Evolutionary conservation across 1,140 invertebrate species (phyloP).

Genomic region (Leptinotarsa texana): DNA sequence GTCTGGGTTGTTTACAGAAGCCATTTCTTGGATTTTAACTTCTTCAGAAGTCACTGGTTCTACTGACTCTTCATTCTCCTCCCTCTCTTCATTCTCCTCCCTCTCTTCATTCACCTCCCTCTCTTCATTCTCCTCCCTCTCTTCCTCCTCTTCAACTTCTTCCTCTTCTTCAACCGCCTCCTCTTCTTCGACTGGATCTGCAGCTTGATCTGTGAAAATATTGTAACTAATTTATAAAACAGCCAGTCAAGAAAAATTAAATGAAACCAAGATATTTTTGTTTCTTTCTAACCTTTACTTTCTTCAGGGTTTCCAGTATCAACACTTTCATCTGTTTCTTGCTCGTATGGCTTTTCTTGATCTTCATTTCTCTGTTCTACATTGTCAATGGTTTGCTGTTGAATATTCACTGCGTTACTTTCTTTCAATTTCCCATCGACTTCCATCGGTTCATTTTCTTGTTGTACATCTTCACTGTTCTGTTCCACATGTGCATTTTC

Average conservation of each 20-base stretch:
- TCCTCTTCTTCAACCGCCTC: not conserved
- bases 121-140: constrained; percentile 17
- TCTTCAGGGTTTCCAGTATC: not conserved
- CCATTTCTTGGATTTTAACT: constrained; percentile 62
- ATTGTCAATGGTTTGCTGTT: constrained; percentile 9
- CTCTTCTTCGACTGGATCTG: not conserved
- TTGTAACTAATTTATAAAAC: too few species aligned
- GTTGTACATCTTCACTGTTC: not conserved
- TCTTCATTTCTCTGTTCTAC: constrained; percentile 3
- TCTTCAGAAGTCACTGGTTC: constrained; percentile 54
- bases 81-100: not conserved
- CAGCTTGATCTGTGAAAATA: not conserved
- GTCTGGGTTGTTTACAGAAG: not conserved
- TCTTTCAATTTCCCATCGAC: constrained; percentile 24
- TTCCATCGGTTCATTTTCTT: constrained; percentile 30
- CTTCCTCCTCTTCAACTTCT: not conserved
- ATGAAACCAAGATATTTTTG: too few species aligned
- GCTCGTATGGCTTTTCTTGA: not conserved
- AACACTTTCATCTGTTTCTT: not conserved
- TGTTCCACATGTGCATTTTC: not conserved
- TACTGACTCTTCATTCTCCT: not conserved
- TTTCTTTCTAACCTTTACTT: constrained; percentile 13
- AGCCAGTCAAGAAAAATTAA: too few species aligned
- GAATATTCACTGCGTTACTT: constrained; percentile 6
- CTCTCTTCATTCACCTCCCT: not conserved